These are phyloP conservation scores for Carassius carassius DNA, from an alignment of 2,113 vertebrate genomes.

Conservation along the genomic window DNA sequence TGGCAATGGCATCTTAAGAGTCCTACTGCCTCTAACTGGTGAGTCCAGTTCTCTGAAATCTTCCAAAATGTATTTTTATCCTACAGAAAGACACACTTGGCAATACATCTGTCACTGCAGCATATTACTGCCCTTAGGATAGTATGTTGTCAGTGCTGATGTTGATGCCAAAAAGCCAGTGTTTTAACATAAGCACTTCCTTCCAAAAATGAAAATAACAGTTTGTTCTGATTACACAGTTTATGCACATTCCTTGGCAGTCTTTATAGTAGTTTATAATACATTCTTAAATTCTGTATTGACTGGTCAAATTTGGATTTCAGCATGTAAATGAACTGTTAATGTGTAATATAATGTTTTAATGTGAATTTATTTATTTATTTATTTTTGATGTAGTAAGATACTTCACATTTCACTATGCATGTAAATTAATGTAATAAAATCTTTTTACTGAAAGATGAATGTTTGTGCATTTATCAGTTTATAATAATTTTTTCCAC, in stretches of 20 bases:
- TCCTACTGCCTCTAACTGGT: not conserved
- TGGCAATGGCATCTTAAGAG: not conserved
- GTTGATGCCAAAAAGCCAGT: not conserved
- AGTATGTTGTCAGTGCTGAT: slow-evolving; percentile 25
- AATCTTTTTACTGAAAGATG: slow-evolving; percentile 71
- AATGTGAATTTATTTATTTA: too few relatives aligned
- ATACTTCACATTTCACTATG: slow-evolving; percentile 67
- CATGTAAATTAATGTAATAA: slow-evolving; percentile 76
- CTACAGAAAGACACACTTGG: slow-evolving; percentile 36
- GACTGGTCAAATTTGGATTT: not conserved
- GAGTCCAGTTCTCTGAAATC: not conserved
- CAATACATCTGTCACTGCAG: slow-evolving; percentile 57
- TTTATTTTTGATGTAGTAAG: slow-evolving; percentile 62
- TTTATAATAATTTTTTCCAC: not conserved
- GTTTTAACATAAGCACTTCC: not conserved
- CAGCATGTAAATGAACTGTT: not conserved
- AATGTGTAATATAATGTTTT: not conserved
- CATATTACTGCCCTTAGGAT: slow-evolving; percentile 34
- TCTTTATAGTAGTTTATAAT: not conserved
- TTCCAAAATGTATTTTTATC: not conserved
- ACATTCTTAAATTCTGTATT: not conserved
- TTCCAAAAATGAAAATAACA: not conserved
- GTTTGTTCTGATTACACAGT: not conserved
- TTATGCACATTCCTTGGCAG: not conserved
- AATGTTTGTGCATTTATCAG: slow-evolving; percentile 43